These are phyloP conservation scores for Cephus sareptanus DNA, from an alignment of 2,888 invertebrate genomes.

Conservation along the genomic window DNA sequence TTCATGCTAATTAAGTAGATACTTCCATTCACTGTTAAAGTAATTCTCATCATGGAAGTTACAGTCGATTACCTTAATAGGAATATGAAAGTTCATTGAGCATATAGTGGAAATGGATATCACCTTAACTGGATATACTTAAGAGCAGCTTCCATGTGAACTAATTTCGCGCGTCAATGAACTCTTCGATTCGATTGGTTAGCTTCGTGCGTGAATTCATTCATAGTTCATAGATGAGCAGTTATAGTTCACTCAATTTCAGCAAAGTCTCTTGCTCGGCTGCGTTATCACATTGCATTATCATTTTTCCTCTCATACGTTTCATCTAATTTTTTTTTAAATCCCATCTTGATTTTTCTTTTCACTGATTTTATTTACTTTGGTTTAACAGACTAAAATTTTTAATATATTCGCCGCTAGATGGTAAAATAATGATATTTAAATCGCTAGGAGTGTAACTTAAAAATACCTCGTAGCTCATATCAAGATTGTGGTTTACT, in stretches of 20 bases:
- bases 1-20: not conserved
- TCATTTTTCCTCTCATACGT: not conserved
- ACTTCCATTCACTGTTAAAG: not conserved
- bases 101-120: not conserved
- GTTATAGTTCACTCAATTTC: not conserved
- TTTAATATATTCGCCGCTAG: not conserved
- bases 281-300: not conserved
- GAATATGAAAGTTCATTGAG: not conserved
- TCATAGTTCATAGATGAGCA: not conserved
- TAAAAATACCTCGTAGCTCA: not conserved
- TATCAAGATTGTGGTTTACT: not conserved
- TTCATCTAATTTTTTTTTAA: not conserved
- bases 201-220: conserved; percentile 36
- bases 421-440: not conserved
- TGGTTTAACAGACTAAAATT: not conserved
- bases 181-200: conserved; percentile 41
- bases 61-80: not conserved
- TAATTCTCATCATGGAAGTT: not conserved
- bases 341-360: not conserved
- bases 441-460: not conserved
- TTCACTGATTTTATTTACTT: not conserved
- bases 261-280: not conserved
- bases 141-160: conserved; percentile 1
- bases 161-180: conserved; percentile 38
- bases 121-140: not conserved